Conservation (phyloP, 1,140 invertebrate genomes). For the Diachasmimorpha longicaudata region DNA sequence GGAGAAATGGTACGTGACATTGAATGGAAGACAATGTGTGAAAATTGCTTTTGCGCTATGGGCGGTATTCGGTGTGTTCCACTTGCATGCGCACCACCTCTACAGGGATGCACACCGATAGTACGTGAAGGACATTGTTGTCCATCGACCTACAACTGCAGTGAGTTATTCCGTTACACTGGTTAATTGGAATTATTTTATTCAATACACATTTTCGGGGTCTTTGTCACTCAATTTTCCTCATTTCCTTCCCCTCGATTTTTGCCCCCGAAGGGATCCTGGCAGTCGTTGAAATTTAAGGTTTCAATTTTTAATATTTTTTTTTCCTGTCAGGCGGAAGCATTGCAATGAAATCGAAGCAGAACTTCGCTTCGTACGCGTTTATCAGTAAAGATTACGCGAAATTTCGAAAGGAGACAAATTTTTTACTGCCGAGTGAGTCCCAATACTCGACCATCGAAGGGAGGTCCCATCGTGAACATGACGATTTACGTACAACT, state of each 20-base stretch:
- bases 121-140: slow-evolving; percentile 80
- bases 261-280: not conserved
- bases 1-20: slow-evolving; percentile 76
- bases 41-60: slow-evolving; percentile 83
- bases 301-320: not conserved
- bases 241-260: not conserved
- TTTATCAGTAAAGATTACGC: slow-evolving; percentile 66
- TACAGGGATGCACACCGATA: slow-evolving; percentile 78
- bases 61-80: slow-evolving; percentile 77
- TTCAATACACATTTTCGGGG: not conserved
- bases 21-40: slow-evolving; percentile 67
- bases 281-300: too few species aligned
- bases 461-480: slow-evolving; percentile 51
- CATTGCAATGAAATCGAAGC: slow-evolving; percentile 63
- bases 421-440: slow-evolving; percentile 49
- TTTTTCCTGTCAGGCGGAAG: slow-evolving; percentile 55
- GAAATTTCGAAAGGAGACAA: slow-evolving; percentile 63
- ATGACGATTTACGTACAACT: slow-evolving; percentile 30
- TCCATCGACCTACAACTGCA: slow-evolving; percentile 82
- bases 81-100: slow-evolving; percentile 74
- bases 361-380: slow-evolving; percentile 64
- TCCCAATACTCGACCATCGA: slow-evolving; percentile 39
- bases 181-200: slow-evolving; percentile 6
- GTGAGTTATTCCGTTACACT: slow-evolving; percentile 58
- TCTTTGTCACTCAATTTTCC: not conserved